A percentile compares a stretch with the other conserved stretches of the same genome.
phyloP scores from a whole-genome alignment of 2,113 vertebrate species.

The Tretioscincus oriximinensis region DNA sequence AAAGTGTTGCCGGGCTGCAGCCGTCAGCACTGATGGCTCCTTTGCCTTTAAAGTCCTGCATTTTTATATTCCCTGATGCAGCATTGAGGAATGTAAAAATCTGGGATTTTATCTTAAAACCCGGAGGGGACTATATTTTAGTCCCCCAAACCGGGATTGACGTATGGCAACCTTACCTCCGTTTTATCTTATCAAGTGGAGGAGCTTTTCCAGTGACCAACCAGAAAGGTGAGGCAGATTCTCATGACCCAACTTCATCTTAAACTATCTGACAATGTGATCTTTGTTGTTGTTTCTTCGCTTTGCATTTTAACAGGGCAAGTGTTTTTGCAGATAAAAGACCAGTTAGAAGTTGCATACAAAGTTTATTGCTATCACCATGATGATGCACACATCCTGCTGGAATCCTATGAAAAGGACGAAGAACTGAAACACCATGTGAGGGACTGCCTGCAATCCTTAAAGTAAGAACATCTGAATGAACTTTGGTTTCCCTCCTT shows the following conservation, averaged over 20 bases:
- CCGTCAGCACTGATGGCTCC: too few relatives aligned
- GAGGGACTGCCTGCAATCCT: conserved; percentile 81
- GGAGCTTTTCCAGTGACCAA: neutral
- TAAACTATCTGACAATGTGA: conserved; percentile 51
- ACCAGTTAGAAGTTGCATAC: conserved; percentile 89
- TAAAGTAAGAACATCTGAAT: conserved; percentile 84
- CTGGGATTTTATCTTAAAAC: too few relatives aligned
- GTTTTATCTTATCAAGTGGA: neutral
- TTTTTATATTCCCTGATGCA: too few relatives aligned
- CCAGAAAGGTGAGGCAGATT: neutral
- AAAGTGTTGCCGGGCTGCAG: too few relatives aligned
- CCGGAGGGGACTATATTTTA: too few relatives aligned
- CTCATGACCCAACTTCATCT: neutral
- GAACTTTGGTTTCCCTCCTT: conserved; percentile 41
- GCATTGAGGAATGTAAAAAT: too few relatives aligned
- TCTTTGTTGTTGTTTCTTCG: conserved; percentile 43
- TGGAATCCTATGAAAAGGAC: conserved; percentile 91
- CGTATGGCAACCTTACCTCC: too few relatives aligned
- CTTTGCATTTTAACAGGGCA: conserved; percentile 77
- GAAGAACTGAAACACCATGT: conserved; percentile 88
- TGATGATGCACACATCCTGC: conserved; percentile 85
- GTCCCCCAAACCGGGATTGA: too few relatives aligned
- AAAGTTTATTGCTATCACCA: conserved; percentile 97
- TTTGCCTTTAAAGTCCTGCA: too few relatives aligned
- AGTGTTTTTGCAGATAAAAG: conserved; percentile 90